Conservation (phyloP, 2,113 vertebrate genomes). For the Etia nguti region DNA sequence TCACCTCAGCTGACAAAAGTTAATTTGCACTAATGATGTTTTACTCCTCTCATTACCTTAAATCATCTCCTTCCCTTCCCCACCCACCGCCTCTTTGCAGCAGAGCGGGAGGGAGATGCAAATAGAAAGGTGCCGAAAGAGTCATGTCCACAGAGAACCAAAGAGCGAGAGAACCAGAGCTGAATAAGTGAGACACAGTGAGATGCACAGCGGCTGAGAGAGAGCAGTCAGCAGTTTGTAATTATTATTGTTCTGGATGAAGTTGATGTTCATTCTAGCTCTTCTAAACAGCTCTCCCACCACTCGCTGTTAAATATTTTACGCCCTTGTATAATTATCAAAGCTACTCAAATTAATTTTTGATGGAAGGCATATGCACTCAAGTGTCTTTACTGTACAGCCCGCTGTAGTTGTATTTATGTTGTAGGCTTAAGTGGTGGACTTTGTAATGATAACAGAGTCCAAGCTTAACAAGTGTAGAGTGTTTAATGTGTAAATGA, state of each 20-base stretch:
- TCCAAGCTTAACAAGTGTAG: conserved; percentile 50
- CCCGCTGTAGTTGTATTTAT: conserved; percentile 58
- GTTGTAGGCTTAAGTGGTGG: conserved; percentile 68
- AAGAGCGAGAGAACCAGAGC: neutral
- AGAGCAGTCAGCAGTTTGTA: conserved; percentile 44
- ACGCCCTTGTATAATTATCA: conserved; percentile 56
- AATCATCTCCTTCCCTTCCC: conserved; percentile 67
- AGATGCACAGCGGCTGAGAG: neutral
- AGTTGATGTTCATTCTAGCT: conserved; percentile 4
- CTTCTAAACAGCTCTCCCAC: conserved; percentile 34
- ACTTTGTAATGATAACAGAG: conserved; percentile 63
- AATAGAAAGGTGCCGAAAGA: conserved; percentile 30
- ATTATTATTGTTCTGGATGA: conserved; percentile 51
- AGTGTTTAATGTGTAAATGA: conserved; percentile 63
- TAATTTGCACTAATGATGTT: conserved; percentile 82
- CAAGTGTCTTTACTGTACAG: conserved; percentile 60
- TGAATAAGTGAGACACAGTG: conserved; percentile 20
- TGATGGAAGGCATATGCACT: conserved; percentile 44
- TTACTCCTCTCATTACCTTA: conserved; percentile 81
- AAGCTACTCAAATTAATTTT: conserved; percentile 56
- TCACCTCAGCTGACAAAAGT: conserved; percentile 80
- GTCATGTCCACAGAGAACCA: neutral
- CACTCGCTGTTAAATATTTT: conserved; percentile 51
- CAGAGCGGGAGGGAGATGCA: conserved; percentile 19
- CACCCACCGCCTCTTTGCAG: neutral